phyloP scores from a whole-genome alignment of 2,113 vertebrate genomes.

The Oceanites oceanicus region DNA sequence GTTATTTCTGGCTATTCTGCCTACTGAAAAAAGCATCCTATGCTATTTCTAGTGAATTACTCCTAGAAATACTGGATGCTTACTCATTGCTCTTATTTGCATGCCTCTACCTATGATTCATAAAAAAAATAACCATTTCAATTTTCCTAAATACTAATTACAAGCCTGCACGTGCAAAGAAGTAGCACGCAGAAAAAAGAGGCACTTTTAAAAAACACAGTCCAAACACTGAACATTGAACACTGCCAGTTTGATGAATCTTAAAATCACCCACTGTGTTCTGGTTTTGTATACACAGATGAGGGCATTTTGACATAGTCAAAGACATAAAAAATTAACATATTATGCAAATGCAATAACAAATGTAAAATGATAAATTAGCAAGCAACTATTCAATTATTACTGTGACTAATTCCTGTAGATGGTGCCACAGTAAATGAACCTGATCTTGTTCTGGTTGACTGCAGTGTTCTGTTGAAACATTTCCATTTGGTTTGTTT shows the following conservation, averaged over 20 bases:
- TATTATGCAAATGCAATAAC: conserved; percentile 71
- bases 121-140: background rate
- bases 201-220: background rate
- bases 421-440: conserved; percentile 73
- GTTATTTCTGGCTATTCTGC: background rate
- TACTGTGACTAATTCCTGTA: conserved; percentile 76
- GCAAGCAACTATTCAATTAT: conserved; percentile 75
- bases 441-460: conserved; percentile 77
- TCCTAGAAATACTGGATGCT: background rate
- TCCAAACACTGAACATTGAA: background rate
- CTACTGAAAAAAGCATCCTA: background rate
- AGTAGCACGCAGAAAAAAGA: background rate
- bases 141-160: background rate
- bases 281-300: conserved; percentile 8
- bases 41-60: background rate
- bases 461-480: conserved; percentile 72
- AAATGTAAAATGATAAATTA: conserved; percentile 81
- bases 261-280: conserved; percentile 13
- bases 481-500: conserved; percentile 76
- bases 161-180: background rate
- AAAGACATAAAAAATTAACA: conserved; percentile 38
- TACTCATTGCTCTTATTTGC: background rate
- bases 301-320: conserved; percentile 40
- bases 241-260: background rate
- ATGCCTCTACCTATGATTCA: background rate